Base-by-base conservation (phyloP, 1,140 invertebrate genomes). In the Zophobas morio region DNA sequence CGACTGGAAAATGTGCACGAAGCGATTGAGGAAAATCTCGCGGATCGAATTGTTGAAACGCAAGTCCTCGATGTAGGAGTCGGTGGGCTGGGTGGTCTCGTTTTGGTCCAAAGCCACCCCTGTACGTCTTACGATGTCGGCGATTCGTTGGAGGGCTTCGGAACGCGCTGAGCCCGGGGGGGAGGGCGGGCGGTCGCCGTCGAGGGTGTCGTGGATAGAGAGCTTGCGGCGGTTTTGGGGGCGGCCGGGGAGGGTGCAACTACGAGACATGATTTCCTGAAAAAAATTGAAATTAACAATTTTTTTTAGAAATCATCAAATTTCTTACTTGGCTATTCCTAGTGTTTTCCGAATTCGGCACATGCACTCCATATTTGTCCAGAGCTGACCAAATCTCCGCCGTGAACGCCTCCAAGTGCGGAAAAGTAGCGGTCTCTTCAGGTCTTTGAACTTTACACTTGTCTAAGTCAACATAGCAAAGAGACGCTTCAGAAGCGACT, bases 401-500 rank as follows among this genome's bases (percentile, higher is more conserved):
- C 78, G 94, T 92, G 80, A 99, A 94, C 80, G 97, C 94, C 75
- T 92, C 89, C 81, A 93, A 92, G 84, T 98, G 94, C 0, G 98
- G 98, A 87, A 99, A 98, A 60, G 92, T 89, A 0, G 97, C 97
- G 79, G 99, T 87, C 87, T 99, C 98, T 88, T 99, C 98, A 0
- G 98, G 98, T 81, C 97, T 89, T 86, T 98, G 96, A 80, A 99
- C 93, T 79, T 91, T 92, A 80, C 94, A 94, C 79, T 94, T 95
- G 87, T 99, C 98, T 78, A 99, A 95, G 88, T 99, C 97, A 49
- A 99, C 96, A 86, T 97, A 94, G 88, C 98, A 99, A 36, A 99
- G 87, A 77, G 96, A 96, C 1, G 95, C 96, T 88, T 95, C 91
- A 2, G 90, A 91, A 6, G 91, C 90, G 4, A 92, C 85, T 81